Evolutionary conservation across 2,888 invertebrate genomes (phyloP).

Genomic region (Eilema sororculum): DNA sequence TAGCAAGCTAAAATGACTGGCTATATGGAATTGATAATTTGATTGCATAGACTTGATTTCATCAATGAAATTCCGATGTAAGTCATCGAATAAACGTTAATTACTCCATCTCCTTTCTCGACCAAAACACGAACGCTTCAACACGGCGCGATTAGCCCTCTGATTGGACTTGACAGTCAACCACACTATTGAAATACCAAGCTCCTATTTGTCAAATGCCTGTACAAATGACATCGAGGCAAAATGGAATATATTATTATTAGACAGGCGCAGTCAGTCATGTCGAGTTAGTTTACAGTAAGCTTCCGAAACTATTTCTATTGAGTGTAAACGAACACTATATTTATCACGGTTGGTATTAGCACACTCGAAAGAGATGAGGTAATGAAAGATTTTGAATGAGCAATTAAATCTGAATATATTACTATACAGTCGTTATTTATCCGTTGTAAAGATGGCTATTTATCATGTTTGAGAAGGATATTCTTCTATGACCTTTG

Average conservation of each 20-base stretch:
- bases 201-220: neutral
- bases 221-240: neutral
- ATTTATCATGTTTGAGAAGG: neutral
- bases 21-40: neutral
- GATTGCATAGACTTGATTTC: neutral
- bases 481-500: neutral
- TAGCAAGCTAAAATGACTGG: neutral
- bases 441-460: neutral
- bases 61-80: too few species aligned
- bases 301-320: constrained; percentile 37
- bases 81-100: too few species aligned
- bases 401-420: neutral
- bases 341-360: constrained; percentile 21
- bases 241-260: neutral
- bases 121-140: neutral
- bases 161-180: neutral
- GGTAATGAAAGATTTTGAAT: constrained; percentile 1
- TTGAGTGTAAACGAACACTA: constrained; percentile 30
- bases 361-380: neutral
- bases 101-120: too few species aligned
- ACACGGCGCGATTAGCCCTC: neutral
- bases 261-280: neutral
- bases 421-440: neutral
- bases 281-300: constrained; percentile 28
- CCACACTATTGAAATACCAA: neutral